Percentiles rank a stretch among this genome's conserved stretches.
phyloP scores from a whole-genome alignment of 2,888 invertebrate species.

The Biston betularia region DNA sequence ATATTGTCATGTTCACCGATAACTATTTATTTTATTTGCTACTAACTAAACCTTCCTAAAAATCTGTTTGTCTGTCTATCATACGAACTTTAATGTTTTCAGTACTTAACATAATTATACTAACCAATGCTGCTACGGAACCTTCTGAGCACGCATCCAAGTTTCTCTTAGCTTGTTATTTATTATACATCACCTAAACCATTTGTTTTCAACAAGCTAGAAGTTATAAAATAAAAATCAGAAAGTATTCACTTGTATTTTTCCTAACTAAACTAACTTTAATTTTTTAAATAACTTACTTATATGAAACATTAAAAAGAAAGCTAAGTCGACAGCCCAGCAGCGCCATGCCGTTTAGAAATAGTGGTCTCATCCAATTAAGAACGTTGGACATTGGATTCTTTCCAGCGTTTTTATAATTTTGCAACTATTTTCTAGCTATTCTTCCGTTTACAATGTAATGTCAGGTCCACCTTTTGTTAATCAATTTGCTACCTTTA shows the following conservation, averaged over 20 bases:
- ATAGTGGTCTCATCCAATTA: conserved; percentile 85
- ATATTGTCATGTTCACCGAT: no score
- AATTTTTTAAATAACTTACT: no score
- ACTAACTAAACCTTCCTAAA: no score
- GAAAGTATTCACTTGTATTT: conserved; percentile 29
- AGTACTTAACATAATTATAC: no score
- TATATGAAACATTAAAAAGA: conserved; percentile 57
- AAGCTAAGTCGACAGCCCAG: conserved; percentile 43
- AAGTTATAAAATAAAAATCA: conserved; percentile 29
- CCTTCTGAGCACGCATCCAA: no score
- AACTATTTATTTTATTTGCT: no score
- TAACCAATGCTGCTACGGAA: no score
- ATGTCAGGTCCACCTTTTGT: conserved; percentile 55
- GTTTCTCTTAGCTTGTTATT: no score
- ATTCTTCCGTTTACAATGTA: conserved; percentile 67
- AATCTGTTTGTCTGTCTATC: no score
- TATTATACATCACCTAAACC: conserved; percentile 12
- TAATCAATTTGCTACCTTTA: conserved; percentile 52
- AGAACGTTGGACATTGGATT: conserved; percentile 76
- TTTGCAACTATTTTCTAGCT: conserved; percentile 77
- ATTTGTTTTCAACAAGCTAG: conserved; percentile 32
- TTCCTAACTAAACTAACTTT: no score
- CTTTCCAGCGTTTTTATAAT: conserved; percentile 78
- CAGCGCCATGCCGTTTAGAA: conserved; percentile 74
- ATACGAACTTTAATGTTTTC: no score